Conservation (phyloP, 2,797 vertebrate genomes). For the Pantherophis alleghaniensis region DNA sequence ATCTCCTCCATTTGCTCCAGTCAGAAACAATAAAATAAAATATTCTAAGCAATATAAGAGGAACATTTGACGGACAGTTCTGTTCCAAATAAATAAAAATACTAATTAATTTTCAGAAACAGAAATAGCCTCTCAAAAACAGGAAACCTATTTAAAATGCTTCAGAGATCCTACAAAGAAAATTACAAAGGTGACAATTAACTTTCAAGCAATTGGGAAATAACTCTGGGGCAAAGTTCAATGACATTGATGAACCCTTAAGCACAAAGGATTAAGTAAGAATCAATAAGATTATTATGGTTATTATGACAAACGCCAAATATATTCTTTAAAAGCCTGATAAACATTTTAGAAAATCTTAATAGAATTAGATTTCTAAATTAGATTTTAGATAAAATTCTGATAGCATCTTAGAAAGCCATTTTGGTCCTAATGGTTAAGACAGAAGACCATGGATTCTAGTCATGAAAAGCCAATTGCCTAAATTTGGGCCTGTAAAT, state of each 20-base stretch:
- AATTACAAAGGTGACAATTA: neutral
- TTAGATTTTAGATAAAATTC: neutral
- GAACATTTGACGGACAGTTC: neutral
- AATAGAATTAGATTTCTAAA: no score
- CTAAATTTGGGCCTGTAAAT: neutral
- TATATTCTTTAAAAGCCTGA: neutral
- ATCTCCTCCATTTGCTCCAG: neutral
- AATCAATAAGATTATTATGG: neutral
- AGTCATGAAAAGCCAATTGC: neutral
- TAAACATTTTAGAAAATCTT: neutral
- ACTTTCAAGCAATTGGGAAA: neutral
- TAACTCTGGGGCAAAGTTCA: neutral
- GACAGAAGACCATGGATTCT: neutral
- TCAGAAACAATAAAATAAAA: neutral
- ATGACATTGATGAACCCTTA: neutral
- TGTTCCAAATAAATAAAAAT: neutral
- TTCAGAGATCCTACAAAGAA: neutral
- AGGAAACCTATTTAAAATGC: neutral
- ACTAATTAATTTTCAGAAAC: neutral
- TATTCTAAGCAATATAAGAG: neutral
- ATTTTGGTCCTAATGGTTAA: neutral
- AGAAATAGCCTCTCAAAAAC: neutral
- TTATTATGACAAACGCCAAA: neutral
- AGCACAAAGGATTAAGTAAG: neutral
- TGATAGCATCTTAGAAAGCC: neutral